phyloP scores from a whole-genome alignment of 2,797 vertebrate genomes.

The Garrulus glandarius region DNA sequence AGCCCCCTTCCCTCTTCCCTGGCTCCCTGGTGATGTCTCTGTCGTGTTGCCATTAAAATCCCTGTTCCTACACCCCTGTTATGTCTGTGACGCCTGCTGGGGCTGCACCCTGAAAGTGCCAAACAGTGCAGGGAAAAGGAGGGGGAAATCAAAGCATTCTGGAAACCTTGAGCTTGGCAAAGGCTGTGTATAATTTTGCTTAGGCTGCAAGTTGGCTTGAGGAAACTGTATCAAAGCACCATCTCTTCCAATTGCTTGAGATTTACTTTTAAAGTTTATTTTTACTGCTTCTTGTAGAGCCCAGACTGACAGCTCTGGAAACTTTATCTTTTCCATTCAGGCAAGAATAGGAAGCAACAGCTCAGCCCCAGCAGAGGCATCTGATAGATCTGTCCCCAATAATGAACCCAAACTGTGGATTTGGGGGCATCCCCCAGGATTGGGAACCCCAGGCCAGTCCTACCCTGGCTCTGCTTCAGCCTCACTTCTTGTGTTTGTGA shows the following conservation, averaged over 20 bases:
- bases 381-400: background rate
- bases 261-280: conserved; percentile 2
- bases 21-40: background rate
- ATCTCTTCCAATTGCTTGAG: background rate
- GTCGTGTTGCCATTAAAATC: background rate
- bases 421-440: background rate
- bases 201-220: conserved; percentile 2
- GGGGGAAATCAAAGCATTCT: background rate
- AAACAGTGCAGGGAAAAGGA: background rate
- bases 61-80: background rate
- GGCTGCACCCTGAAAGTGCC: background rate
- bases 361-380: background rate
- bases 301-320: conserved; percentile 1
- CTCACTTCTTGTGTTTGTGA: background rate
- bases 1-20: background rate
- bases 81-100: background rate
- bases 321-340: background rate
- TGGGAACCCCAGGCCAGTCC: background rate
- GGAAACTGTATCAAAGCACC: background rate
- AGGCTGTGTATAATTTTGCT: background rate
- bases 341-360: background rate
- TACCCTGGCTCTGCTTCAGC: background rate
- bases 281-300: conserved; percentile 1
- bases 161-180: background rate
- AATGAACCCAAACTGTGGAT: background rate